These are phyloP conservation scores for Cirrhinus mrigala DNA, from an alignment of 2,797 vertebrate genomes.

Conservation along the genomic window DNA sequence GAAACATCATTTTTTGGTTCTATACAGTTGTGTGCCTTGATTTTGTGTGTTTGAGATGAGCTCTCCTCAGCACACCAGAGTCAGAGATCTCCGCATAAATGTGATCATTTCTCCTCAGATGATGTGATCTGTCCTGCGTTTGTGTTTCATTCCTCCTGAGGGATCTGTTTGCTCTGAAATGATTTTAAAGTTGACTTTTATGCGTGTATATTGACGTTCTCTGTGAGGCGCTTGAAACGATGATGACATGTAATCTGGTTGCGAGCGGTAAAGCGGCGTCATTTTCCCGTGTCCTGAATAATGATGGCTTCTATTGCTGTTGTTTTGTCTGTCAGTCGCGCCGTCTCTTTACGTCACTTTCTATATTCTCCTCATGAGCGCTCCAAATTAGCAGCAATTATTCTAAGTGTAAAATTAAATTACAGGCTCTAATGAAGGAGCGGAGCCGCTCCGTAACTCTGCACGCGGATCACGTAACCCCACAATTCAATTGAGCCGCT, in stretches of 20 bases:
- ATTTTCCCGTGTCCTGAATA: not conserved
- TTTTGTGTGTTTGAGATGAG: not conserved
- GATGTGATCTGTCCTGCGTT: not conserved
- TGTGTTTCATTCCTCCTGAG: not conserved
- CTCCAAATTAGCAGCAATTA: slow-evolving; percentile 60
- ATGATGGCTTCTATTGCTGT: not conserved
- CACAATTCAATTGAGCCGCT: slow-evolving; percentile 43
- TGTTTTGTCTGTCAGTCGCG: not conserved
- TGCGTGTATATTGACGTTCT: not conserved
- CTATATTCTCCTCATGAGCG: slow-evolving; percentile 39
- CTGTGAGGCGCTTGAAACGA: too few species aligned
- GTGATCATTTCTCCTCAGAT: not conserved
- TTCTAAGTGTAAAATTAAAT: slow-evolving; percentile 56
- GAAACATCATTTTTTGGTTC: too few species aligned
- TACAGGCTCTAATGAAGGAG: slow-evolving; percentile 46
- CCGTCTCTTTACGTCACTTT: slow-evolving; percentile 22
- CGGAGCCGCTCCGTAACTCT: slow-evolving; percentile 39
- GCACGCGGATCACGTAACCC: slow-evolving; percentile 37
- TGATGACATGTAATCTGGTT: not conserved
- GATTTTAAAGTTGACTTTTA: not conserved
- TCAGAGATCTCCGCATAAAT: not conserved
- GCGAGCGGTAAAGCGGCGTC: not conserved
- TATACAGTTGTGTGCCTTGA: not conserved
- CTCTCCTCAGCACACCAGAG: not conserved
- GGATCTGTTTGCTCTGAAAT: not conserved